phyloP scores from a whole-genome alignment of 2,797 vertebrate species.

The Molossus alvarezi region DNA sequence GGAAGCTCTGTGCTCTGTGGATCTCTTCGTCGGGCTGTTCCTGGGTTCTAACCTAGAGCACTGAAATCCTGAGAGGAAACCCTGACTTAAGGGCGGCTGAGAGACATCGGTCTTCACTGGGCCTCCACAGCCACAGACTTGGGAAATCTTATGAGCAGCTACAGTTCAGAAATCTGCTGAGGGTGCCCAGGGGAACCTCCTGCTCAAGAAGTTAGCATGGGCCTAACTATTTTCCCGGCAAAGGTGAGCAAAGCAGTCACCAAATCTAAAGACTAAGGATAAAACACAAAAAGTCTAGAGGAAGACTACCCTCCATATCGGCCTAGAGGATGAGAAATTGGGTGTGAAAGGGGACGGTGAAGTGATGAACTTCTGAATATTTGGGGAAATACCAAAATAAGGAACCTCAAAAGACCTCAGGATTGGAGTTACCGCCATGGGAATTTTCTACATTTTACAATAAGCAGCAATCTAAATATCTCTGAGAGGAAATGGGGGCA shows the following conservation, averaged over 20 bases:
- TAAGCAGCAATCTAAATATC: neutral
- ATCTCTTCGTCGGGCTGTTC: neutral
- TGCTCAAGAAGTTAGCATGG: neutral
- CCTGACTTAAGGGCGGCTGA: no score
- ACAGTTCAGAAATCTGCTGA: neutral
- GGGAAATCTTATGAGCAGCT: no score
- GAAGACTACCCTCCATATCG: neutral
- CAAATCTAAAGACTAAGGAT: neutral
- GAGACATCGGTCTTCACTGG: neutral
- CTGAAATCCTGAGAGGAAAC: neutral
- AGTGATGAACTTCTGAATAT: neutral
- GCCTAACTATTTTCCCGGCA: neutral
- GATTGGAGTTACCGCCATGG: no score
- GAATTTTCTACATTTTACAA: neutral
- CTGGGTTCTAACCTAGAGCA: neutral
- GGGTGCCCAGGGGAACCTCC: neutral
- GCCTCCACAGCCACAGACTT: neutral
- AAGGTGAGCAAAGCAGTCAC: neutral
- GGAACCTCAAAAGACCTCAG: neutral
- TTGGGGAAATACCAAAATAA: neutral
- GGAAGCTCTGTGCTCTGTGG: neutral
- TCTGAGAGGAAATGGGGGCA: neutral
- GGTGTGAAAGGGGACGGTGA: neutral
- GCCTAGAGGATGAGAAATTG: neutral
- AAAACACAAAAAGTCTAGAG: neutral